Evolutionary conservation across 2,113 vertebrate species (phyloP).

Genomic region (Dipodomys merriami): DNA sequence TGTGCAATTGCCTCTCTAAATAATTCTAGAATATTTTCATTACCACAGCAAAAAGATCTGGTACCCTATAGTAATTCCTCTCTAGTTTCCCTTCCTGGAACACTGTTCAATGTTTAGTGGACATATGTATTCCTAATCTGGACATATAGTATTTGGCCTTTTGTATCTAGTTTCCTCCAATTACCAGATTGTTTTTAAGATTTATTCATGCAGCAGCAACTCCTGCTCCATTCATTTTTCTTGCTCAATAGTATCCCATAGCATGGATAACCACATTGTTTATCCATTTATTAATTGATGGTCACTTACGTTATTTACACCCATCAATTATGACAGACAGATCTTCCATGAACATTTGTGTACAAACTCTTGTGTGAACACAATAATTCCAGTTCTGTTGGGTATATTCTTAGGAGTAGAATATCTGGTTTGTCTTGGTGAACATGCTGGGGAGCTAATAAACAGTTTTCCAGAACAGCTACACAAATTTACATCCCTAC

Average conservation of each 20-base stretch:
- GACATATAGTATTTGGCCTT: neutral
- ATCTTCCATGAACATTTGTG: neutral
- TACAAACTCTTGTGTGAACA: neutral
- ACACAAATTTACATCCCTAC: neutral
- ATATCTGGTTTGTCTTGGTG: neutral
- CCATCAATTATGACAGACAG: neutral
- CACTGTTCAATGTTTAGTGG: neutral
- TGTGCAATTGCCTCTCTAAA: neutral
- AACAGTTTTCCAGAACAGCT: constrained; percentile 1
- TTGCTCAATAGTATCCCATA: neutral
- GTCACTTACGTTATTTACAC: neutral
- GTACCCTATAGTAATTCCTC: neutral
- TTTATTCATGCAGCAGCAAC: neutral
- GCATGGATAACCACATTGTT: neutral
- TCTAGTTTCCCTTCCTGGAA: neutral
- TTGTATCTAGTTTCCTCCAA: neutral
- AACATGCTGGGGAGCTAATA: neutral
- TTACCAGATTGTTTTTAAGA: neutral
- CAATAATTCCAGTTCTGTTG: neutral
- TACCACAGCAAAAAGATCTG: neutral
- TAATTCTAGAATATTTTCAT: neutral
- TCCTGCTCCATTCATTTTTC: neutral
- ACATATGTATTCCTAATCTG: neutral
- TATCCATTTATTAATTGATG: neutral
- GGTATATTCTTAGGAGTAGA: neutral